Conservation (phyloP, 2,113 vertebrate genomes). For the Misgurnus mizolepis region DNA sequence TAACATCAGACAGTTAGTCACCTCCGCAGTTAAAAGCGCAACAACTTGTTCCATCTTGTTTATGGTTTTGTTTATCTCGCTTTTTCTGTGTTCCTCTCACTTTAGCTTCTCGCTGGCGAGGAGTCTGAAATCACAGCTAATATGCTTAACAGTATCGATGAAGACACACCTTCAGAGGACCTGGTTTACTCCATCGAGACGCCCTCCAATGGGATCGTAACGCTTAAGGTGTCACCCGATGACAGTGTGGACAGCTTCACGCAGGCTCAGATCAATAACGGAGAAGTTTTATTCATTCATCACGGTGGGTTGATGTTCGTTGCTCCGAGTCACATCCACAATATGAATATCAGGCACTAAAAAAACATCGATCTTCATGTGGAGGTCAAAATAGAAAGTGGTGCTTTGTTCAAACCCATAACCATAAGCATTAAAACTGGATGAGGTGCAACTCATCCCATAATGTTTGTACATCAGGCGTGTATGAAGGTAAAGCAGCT, state of each 20-base stretch:
- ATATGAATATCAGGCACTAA: neutral
- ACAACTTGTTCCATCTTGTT: slow-evolving; percentile 20
- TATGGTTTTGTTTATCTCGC: slow-evolving; percentile 30
- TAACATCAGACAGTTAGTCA: slow-evolving; percentile 22
- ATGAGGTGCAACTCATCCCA: no score
- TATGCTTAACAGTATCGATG: slow-evolving; percentile 76
- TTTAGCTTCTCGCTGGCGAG: slow-evolving; percentile 81
- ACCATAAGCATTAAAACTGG: no score
- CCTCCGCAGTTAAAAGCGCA: slow-evolving; percentile 57
- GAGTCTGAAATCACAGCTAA: slow-evolving; percentile 79
- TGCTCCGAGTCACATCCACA: neutral
- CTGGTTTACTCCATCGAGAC: slow-evolving; percentile 83
- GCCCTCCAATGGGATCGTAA: slow-evolving; percentile 78
- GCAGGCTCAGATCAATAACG: slow-evolving; percentile 85
- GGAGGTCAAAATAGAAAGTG: no score
- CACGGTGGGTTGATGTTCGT: slow-evolving; percentile 73
- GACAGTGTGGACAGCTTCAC: slow-evolving; percentile 77
- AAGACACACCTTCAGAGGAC: slow-evolving; percentile 76
- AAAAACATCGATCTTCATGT: neutral
- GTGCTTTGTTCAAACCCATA: no score
- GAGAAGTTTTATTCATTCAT: slow-evolving; percentile 85
- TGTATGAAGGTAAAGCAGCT: no score
- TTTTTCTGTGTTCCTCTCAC: slow-evolving; percentile 17
- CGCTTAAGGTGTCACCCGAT: slow-evolving; percentile 67
- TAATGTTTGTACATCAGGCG: no score